phyloP scores from a whole-genome alignment of 2,888 invertebrate genomes.

The Deroplatys truncata region DNA sequence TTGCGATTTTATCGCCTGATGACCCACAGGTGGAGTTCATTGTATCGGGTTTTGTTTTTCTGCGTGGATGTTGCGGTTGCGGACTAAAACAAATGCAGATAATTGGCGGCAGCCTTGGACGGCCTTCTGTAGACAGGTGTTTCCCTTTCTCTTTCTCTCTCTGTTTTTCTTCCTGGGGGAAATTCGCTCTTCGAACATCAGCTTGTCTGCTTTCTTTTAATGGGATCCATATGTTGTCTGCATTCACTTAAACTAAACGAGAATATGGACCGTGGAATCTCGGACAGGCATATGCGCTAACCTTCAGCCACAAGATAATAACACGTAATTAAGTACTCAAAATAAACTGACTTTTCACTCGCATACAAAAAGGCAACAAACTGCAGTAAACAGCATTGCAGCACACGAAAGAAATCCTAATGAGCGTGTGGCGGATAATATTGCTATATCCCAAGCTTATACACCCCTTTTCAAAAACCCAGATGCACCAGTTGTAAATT shows the following conservation, averaged over 20 bases:
- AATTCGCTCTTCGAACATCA: background rate
- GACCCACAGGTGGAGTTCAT: background rate
- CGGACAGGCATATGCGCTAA: background rate
- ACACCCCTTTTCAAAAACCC: no score
- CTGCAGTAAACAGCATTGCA: background rate
- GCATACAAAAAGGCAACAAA: background rate
- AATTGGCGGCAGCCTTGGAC: background rate
- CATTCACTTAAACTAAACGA: background rate
- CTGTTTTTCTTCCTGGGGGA: background rate
- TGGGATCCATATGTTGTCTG: background rate
- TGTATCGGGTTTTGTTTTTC: background rate
- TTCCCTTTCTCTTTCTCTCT: background rate
- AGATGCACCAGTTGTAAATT: no score
- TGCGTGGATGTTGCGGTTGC: background rate
- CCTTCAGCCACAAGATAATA: background rate
- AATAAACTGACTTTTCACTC: background rate
- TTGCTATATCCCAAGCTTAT: no score
- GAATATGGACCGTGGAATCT: background rate
- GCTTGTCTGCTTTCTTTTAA: background rate
- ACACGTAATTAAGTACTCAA: background rate
- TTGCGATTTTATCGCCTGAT: background rate
- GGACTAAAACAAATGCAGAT: background rate
- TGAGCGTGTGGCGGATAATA: no score
- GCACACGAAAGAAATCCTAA: no score
- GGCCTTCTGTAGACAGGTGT: background rate